Evolutionary conservation across 2,113 vertebrate genomes (phyloP), one percentile per base, ranked within the genome.

Genomic region (Candoia aspera): DNA sequence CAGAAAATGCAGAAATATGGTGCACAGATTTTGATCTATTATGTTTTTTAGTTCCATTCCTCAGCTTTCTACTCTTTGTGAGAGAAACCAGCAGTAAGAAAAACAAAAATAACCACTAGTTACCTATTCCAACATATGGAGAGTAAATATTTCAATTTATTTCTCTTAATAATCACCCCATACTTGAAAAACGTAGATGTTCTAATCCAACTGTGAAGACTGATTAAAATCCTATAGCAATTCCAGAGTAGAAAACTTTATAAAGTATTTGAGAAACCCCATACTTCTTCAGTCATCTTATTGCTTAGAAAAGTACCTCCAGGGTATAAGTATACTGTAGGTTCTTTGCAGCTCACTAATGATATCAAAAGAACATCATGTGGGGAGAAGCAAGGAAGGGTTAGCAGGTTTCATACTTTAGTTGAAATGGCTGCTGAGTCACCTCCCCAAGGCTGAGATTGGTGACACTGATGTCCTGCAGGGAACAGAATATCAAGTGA

Each of bases 381-480:
- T 87, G 79, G 37, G 42, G 84, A 59, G n/a, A 87, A 90, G 37
- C 62, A 54, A 89, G 46, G 49, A 89, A 84, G 19, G 57, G 73
- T 84, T 84, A 84, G 42, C 42, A 60, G 29, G 84, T 60, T 93
- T 83, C 57, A 90, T 37, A 87, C 62, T 83, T n/a, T 11, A 79
- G 37, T 58, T 26, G 8, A 24, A 92, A 58, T 17, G 21, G 60
- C 62, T 92, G 84, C 62, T 90, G 54, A 90, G 88, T 90, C 57
- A 64, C 88, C 19, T 87, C 57, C 49, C 88, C 54, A 90, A 90
- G 62, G 88, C 42, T 33, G 62, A 49, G 19, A 60, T 46, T 79
- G 85, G 17, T 21, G 42, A 83, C 85, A 90, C 6, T 87, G 92
- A 60, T 64, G 90, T 79, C 89, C 92, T 87, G 84, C 89, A 92